A percentile compares a stretch with the other conserved stretches of the same genome.
Evolutionary conservation across 92 coral and sea anemone species (phyloP).

Genomic region (Porites evermanni): DNA sequence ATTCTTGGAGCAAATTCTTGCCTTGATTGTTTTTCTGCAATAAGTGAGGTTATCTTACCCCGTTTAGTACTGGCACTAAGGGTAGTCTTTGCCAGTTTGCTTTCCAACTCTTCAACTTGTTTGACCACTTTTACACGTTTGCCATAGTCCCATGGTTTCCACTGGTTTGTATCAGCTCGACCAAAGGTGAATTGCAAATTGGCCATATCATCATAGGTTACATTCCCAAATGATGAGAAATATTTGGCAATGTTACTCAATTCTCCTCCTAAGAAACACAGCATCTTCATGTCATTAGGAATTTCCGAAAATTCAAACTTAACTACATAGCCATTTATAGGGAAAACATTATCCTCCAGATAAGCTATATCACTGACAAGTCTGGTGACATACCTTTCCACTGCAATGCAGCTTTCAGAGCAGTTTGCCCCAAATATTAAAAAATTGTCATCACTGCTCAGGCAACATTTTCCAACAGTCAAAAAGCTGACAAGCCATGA

Average conservation of each 20-base stretch:
- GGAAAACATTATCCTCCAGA: constrained; percentile 28
- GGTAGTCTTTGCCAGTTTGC: constrained; percentile 40
- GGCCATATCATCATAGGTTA: constrained; percentile 41
- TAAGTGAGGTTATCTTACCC: constrained; percentile 43
- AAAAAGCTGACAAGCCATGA: constrained; percentile 59
- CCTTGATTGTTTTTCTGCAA: constrained; percentile 47
- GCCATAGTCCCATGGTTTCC: constrained; percentile 54
- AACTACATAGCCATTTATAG: constrained; percentile 33
- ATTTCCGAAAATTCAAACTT: constrained; percentile 54
- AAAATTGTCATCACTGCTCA: constrained; percentile 50
- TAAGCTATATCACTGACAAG: constrained; percentile 19
- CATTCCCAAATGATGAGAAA: constrained; percentile 64
- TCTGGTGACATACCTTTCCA: constrained; percentile 14
- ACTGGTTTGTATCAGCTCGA: constrained; percentile 29
- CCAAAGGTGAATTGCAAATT: constrained; percentile 51
- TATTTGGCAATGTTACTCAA: constrained; percentile 48
- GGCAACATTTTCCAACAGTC: constrained; percentile 41
- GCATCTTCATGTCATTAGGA: constrained; percentile 76
- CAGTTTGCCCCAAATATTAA: constrained; percentile 53
- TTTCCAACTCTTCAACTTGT: constrained; percentile 36
- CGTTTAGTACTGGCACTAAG: constrained; percentile 31
- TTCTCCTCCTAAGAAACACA: constrained; percentile 53
- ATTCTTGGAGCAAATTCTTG: constrained; percentile 55
- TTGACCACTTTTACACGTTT: constrained; percentile 32
- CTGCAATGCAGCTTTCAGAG: constrained; percentile 44